Base-by-base conservation (phyloP, 2,113 vertebrate genomes). In the Neomonachus schauinslandi region DNA sequence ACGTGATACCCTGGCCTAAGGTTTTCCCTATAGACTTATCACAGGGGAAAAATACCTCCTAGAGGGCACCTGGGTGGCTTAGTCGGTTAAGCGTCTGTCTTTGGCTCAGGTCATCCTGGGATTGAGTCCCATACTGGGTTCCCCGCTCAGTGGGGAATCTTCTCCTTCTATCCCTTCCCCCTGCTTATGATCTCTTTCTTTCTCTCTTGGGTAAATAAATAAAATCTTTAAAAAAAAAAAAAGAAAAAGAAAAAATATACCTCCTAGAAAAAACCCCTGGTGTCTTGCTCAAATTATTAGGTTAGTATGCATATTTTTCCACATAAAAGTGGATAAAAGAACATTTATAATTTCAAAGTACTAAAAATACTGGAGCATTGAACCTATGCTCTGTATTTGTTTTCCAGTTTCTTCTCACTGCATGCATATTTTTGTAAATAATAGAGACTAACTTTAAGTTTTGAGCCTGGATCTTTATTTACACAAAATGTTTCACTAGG, bases 251-350 rank as follows among this genome's bases (percentile, higher is more conserved):
- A 12, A 61, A 96, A 96, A 92, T 82, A 46, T 31, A 65, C n/a
- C 55, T 53, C 65, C 84, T 11, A 42, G 74, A 10, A 76, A 89
- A 53, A 26, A 95, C 84, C 84, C 5, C 33, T 61, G n/a, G 18
- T 80, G 81, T 26, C 46, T 90, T 76, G 21, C n/a, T 94, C 19
- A 63, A 80, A 15, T 81, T 94, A 80, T 94, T 80, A 83, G 13
- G 6, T 82, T 94, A 82, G 33, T 85, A 42, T 88, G 74, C 33
- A 14, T 83, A 55, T 67, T 86, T 94, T 95, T 85, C 21, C 79
- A 74, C 74, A 87, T 46, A 57, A 92, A 97, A 95, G 72, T 22
- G 80, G 74, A 69, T 57, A 61, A 49, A 74, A 90, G 65, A 46
- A 57, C 9, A 71, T 36, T 77, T 81, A 4, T 67, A 89, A 77